Conservation (phyloP, 2,888 invertebrate genomes). For the Bedellia somnulentella region DNA sequence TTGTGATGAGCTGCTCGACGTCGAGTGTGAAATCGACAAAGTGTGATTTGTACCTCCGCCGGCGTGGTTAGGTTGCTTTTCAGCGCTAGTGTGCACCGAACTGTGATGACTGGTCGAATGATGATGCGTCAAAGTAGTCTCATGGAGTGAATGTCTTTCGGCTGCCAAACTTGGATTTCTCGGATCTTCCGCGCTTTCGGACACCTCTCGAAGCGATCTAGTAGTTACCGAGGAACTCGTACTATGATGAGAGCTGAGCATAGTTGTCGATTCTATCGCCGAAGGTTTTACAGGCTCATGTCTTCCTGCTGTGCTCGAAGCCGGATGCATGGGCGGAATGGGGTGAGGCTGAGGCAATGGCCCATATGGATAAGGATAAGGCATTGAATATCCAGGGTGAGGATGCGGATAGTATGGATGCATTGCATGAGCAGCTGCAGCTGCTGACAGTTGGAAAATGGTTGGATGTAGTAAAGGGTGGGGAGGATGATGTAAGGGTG, state of each 20-base stretch:
- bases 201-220: constrained; percentile 64
- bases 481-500: constrained; percentile 73
- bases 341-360: constrained; percentile 75
- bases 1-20: constrained; percentile 67
- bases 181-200: constrained; percentile 51
- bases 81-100: constrained; percentile 66
- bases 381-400: constrained; percentile 70
- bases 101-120: constrained; percentile 68
- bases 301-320: constrained; percentile 43
- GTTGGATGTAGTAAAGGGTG: constrained; percentile 71
- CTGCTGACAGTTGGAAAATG: constrained; percentile 61
- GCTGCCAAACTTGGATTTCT: constrained; percentile 47
- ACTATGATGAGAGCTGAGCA: constrained; percentile 70
- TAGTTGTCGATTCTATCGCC: constrained; percentile 67
- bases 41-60: constrained; percentile 59
- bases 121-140: constrained; percentile 67
- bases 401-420: constrained; percentile 73
- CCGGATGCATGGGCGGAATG: constrained; percentile 66
- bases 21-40: constrained; percentile 68
- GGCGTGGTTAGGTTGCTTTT: constrained; percentile 59
- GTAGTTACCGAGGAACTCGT: constrained; percentile 73
- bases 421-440: constrained; percentile 65
- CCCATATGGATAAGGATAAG: constrained; percentile 72
- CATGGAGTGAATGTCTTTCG: constrained; percentile 65
- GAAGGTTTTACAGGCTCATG: constrained; percentile 53